Conservation (phyloP, 1,140 invertebrate species). For the Drosophila funebris region DNA sequence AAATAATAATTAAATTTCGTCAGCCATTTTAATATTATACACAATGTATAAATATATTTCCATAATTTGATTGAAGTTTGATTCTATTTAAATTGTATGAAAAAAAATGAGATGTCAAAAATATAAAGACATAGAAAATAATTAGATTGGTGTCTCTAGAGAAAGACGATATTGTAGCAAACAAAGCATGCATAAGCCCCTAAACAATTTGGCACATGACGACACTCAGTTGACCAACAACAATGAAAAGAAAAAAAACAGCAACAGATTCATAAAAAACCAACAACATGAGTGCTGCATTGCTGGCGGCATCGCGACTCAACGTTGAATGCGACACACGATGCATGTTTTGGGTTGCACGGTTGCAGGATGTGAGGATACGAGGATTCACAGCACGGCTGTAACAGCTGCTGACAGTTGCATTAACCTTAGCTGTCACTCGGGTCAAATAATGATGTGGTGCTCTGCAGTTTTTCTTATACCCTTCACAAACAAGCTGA, state of each 20-base stretch:
- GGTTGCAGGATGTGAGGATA: neutral
- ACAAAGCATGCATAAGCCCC: neutral
- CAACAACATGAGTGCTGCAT: constrained; percentile 19
- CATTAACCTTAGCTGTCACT: constrained; percentile 45
- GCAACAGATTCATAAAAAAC: neutral
- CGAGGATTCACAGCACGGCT: constrained; percentile 13
- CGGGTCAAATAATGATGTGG: constrained; percentile 22
- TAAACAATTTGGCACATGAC: no score
- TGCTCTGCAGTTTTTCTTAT: constrained; percentile 1
- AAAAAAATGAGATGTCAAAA: neutral
- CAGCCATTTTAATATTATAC: constrained; percentile 17
- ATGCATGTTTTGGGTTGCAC: neutral
- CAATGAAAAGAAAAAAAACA: no score
- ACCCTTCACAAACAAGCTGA: neutral
- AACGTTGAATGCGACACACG: constrained; percentile 13
- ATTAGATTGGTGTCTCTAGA: no score
- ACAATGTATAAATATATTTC: constrained; percentile 16
- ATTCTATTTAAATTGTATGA: neutral
- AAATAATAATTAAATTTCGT: constrained; percentile 22
- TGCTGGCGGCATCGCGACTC: constrained; percentile 20
- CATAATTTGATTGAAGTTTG: constrained; percentile 28
- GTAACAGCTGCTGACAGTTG: constrained; percentile 45
- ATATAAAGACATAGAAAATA: neutral
- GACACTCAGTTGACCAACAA: neutral
- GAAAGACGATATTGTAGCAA: neutral